These are phyloP conservation scores for Clarias gariepinus DNA, from an alignment of 2,113 vertebrate genomes.

Conservation along the genomic window DNA sequence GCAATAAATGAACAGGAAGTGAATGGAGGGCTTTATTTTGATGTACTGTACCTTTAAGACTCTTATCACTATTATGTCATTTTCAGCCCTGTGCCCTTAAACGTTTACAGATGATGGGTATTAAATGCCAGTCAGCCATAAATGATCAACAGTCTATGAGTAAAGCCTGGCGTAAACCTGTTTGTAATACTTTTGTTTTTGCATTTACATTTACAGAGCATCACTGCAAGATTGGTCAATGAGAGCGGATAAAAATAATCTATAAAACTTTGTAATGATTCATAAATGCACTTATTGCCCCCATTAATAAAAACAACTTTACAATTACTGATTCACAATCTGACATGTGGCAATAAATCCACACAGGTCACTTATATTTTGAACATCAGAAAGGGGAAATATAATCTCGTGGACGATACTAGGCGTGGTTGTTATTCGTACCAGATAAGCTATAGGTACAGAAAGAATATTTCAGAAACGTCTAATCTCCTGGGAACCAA, in stretches of 20 bases:
- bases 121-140: neutral
- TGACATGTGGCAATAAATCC: neutral
- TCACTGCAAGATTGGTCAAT: neutral
- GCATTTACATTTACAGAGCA: neutral
- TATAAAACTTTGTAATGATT: too few species aligned
- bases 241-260: neutral
- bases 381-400: neutral
- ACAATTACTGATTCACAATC: neutral
- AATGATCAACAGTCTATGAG: neutral
- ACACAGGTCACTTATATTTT: neutral
- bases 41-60: neutral
- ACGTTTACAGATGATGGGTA: neutral
- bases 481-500: neutral
- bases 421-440: neutral
- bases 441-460: neutral
- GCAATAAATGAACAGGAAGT: neutral
- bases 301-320: neutral
- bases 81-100: neutral
- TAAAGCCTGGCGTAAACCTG: neutral
- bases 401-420: neutral
- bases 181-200: neutral
- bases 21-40: neutral
- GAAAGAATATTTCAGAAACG: neutral
- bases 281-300: neutral
- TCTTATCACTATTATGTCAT: neutral